Conservation (phyloP, 1,140 invertebrate genomes). For the Heliconius congener region DNA sequence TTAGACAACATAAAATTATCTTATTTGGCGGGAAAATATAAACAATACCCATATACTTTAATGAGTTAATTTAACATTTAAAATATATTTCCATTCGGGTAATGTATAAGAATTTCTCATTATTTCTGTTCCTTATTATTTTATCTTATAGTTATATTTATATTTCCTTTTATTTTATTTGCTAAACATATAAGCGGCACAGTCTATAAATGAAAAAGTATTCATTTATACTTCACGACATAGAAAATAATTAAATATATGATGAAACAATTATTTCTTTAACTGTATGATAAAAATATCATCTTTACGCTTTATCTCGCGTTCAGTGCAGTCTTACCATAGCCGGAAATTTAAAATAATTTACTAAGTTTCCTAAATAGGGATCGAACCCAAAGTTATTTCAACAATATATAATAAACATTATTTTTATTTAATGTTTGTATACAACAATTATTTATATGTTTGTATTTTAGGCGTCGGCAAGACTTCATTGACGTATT, state of each 20-base stretch:
- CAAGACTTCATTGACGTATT: constrained; percentile 95
- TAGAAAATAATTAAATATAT: too few species aligned
- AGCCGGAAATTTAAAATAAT: too few species aligned
- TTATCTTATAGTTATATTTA: too few species aligned
- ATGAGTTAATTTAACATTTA: background rate
- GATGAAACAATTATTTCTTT: background rate
- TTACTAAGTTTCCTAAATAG: background rate
- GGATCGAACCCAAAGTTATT: background rate
- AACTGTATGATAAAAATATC: background rate
- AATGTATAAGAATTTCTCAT: background rate
- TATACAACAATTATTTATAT: background rate
- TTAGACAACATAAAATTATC: constrained; percentile 53
- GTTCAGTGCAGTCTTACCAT: background rate
- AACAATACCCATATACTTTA: background rate
- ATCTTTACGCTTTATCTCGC: too few species aligned
- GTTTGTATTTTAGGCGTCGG: constrained; percentile 88
- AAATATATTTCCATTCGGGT: background rate
- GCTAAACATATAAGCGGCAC: too few species aligned
- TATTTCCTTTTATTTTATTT: too few species aligned
- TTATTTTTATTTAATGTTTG: background rate
- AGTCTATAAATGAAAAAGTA: too few species aligned
- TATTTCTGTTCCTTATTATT: background rate
- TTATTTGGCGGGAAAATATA: constrained; percentile 46
- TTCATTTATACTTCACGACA: too few species aligned
- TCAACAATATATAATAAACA: background rate